Evolutionary conservation across 2,888 invertebrate species (phyloP), one percentile per base, ranked within the genome.

Genomic region (Scaptomyza polygonia): DNA sequence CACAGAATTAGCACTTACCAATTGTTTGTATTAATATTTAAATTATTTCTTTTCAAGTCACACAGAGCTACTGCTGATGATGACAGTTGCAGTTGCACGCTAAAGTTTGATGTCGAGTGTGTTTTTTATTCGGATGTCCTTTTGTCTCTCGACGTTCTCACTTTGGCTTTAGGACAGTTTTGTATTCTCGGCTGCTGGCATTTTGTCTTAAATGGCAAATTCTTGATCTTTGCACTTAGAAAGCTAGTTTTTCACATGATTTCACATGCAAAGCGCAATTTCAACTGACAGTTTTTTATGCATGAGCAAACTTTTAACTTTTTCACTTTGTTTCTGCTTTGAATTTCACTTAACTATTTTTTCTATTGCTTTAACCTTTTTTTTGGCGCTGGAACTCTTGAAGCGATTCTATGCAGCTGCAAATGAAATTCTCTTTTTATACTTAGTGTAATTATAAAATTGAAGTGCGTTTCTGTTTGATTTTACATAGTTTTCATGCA

Each of bases 181-280:
- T 43, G 14, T 49, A 6, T 36, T 62, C 40, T 51, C 18, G 48
- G 8, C 4, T 16, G 25, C 25, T 47, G 43, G 53, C 51, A 56
- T 42, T 66, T 39, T 62, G 55, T 56, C 45, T 32, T 53, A 62
- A 51, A 39, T 54, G 40, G 56, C 53, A 73, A 43, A 32, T 52
- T 43, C 49, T 51, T 58, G 34, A 42, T 27, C 16, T 54, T 32
- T 21, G 65, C 68, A 49, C 52, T 52, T 54, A 32, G 18, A 52
- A 59, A 61, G 67, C 71, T 77, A 72, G 74, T 83, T 84, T 79
- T 77, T 72, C 70, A 65, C 80, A 75, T 84, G 67, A 75, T 86
- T 86, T 69, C 68, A 80, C 81, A 80, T 69, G 72, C 75, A 83
- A 72, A 82, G 65, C 54, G 44, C 53, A 67, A 71, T 77, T 83